Conservation (phyloP, 1,140 invertebrate species). For the Drosophila willistoni region DNA sequence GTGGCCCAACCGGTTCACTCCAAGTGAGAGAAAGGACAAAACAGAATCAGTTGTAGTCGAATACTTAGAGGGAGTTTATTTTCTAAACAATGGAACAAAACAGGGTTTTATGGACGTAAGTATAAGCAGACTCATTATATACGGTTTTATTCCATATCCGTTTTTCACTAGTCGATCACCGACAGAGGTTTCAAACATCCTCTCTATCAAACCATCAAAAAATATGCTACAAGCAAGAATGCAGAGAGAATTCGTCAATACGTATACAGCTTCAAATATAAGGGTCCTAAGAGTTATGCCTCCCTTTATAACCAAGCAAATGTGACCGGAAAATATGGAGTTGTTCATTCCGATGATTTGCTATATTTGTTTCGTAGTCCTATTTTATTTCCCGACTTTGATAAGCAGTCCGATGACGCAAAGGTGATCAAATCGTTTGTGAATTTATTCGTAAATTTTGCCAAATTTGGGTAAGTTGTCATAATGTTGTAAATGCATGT, state of each 20-base stretch:
- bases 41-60: conserved; percentile 46
- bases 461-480: conserved; percentile 56
- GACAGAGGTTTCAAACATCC: conserved; percentile 75
- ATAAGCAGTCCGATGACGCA: conserved; percentile 55
- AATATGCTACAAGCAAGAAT: too few relatives aligned
- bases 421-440: conserved; percentile 52
- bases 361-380: conserved; percentile 76
- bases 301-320: conserved; percentile 54
- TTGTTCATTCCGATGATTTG: conserved; percentile 78
- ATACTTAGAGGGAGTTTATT: conserved; percentile 54
- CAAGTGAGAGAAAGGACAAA: conserved; percentile 8
- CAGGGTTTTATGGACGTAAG: conserved; percentile 70
- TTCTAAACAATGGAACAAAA: too few relatives aligned
- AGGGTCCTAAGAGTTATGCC: conserved; percentile 60
- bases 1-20: conserved; percentile 36
- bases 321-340: conserved; percentile 56
- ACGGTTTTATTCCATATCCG: neutral
- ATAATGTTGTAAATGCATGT: neutral
- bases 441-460: conserved; percentile 68
- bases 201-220: conserved; percentile 51
- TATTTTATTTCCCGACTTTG: conserved; percentile 67
- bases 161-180: conserved; percentile 53
- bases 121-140: neutral
- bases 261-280: conserved; percentile 72
- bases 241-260: conserved; percentile 14